Conservation (phyloP, 1,140 invertebrate species). For the Neotoxoptera formosana region DNA sequence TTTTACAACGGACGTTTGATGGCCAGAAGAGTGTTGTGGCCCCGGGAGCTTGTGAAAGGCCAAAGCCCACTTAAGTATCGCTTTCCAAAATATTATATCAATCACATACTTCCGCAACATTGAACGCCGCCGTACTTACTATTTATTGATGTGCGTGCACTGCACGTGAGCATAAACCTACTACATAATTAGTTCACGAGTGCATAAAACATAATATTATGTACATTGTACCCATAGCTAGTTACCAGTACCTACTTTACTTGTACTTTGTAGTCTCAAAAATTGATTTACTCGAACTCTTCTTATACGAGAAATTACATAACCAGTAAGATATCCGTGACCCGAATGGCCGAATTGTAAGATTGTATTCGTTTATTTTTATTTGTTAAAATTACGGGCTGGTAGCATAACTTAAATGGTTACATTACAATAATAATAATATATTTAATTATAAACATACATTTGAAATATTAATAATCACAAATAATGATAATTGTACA, state of each 20-base stretch:
- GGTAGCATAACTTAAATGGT: no score
- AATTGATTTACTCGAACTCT: neutral
- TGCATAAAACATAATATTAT: neutral
- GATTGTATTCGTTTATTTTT: neutral
- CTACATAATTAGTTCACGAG: neutral
- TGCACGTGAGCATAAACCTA: neutral
- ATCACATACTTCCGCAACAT: neutral
- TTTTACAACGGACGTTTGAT: neutral
- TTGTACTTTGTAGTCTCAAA: neutral
- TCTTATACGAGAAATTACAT: neutral
- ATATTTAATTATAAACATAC: neutral
- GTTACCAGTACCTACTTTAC: neutral
- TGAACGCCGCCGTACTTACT: neutral
- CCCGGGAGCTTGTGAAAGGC: neutral
- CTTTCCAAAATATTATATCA: neutral
- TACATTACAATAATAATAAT: neutral
- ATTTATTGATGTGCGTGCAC: neutral
- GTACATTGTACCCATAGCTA: no score
- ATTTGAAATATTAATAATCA: neutral
- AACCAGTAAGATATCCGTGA: neutral
- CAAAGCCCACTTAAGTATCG: neutral
- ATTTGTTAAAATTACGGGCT: neutral
- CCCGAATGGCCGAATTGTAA: neutral
- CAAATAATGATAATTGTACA: neutral
- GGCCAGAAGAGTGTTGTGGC: neutral